Evolutionary conservation across 1,140 invertebrate genomes (phyloP).

Genomic region (Neomicropteryx cornuta): DNA sequence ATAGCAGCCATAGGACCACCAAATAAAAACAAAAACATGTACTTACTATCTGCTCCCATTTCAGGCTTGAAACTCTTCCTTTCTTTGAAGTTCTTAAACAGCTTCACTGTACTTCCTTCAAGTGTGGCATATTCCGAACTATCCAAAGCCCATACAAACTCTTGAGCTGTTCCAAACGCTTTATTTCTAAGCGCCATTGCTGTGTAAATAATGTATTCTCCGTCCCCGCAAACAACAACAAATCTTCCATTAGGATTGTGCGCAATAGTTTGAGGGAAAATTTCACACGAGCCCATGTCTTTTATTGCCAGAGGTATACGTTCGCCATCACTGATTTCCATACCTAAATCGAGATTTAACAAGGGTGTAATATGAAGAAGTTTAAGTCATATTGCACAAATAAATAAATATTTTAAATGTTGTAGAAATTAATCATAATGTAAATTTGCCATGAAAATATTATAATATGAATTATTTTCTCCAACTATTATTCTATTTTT

Average conservation of each 20-base stretch:
- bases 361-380: too few species aligned
- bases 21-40: too few species aligned
- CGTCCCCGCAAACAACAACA: conserved; percentile 98
- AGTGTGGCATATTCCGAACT: conserved; percentile 91
- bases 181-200: conserved; percentile 98
- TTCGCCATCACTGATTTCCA: conserved; percentile 83
- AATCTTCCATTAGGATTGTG: conserved; percentile 99
- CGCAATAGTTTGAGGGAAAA: conserved; percentile 96
- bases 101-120: conserved; percentile 84
- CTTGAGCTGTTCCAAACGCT: conserved; percentile 94
- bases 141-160: conserved; percentile 98
- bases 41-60: conserved; percentile 80
- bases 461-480: too few species aligned
- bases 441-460: too few species aligned
- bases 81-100: conserved; percentile 99
- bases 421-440: too few species aligned
- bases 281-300: conserved; percentile 99
- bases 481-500: too few species aligned
- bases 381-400: too few species aligned
- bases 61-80: conserved; percentile 91
- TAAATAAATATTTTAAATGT: too few species aligned
- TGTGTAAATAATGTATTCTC: conserved; percentile 99
- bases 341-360: too few species aligned
- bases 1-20: too few species aligned
- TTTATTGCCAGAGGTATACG: conserved; percentile 87